Percentiles rank a stretch among this genome's conserved stretches.
Evolutionary conservation across 2,113 vertebrate genomes (phyloP).

Genomic region (Ploceus nigricollis): DNA sequence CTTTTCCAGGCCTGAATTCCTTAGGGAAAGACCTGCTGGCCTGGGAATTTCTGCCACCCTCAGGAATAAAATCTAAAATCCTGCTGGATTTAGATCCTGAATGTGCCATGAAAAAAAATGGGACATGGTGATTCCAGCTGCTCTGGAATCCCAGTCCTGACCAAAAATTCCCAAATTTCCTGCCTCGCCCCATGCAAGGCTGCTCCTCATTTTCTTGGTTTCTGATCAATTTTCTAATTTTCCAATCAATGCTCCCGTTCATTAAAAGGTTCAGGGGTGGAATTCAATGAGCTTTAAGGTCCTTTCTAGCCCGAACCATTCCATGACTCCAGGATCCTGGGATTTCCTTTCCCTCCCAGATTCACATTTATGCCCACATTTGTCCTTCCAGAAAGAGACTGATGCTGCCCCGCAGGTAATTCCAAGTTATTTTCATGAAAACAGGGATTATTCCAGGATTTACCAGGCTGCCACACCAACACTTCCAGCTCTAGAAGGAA

Average conservation of each 20-base stretch:
- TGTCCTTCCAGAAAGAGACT: not conserved
- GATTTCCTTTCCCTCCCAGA: not conserved
- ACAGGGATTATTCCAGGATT: not conserved
- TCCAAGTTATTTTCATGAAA: not conserved
- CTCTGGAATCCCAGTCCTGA: not conserved
- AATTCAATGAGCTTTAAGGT: not conserved
- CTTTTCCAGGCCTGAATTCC: not conserved
- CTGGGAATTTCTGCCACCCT: not conserved
- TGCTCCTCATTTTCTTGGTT: not conserved
- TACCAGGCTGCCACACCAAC: not conserved
- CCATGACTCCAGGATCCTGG: not conserved
- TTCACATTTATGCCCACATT: not conserved
- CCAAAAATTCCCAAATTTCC: not conserved
- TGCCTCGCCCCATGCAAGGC: not conserved
- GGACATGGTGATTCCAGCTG: rapidly evolving
- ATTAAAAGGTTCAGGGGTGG: not conserved
- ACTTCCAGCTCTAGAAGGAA: not conserved
- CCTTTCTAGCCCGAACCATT: not conserved
- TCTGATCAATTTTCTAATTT: no score
- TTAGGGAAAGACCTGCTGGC: not conserved
- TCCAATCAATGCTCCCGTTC: not conserved
- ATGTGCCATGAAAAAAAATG: rapidly evolving
- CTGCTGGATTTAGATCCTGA: not conserved
- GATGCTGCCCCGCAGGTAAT: not conserved
- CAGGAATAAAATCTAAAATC: not conserved